Evolutionary conservation across 1,140 invertebrate species (phyloP), one percentile per base, ranked within the genome.

Genomic region (Leptoteleia sp.): DNA sequence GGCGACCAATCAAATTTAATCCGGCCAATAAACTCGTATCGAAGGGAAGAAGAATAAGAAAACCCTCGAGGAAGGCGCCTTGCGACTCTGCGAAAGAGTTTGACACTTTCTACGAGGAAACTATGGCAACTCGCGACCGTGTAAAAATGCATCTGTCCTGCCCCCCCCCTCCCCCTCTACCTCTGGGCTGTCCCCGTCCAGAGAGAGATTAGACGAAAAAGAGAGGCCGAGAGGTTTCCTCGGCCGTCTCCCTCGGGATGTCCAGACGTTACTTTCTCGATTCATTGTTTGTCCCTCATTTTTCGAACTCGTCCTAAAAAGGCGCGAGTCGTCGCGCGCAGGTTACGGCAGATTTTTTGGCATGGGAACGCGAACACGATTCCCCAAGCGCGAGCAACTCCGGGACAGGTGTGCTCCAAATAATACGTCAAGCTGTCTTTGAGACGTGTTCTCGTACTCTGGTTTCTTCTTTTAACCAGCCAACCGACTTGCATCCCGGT

Each of bases 341-440:
- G 52, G 55, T 76, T 68, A 67, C 42, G 43, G 19, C 22, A 54
- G 62, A 76, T 67, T 67, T 76, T 76, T 76, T 59, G 72, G 75
- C 62, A 82, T 80, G 81, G 82, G 83, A 84, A 85, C 73, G 29
- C 16, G 75, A 67, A 70, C 70, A 40, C 22, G 75, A 67, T 68
- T 65, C 12, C 43, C 8, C 45, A 6, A 25, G 52, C 52, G 45
- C 55, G 77, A 70, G 67, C 78, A 83, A 81, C 71, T 27, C 40
- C 42, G 76, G 84, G 84, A 85, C 84, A 85, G 84, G 84, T 85
- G 84, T 84, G 84, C 82, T 83, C 76, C 73, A 84, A 83, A 84
- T 85, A 84, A 79, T 79, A 76, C 82, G 76, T 57, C 48, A 48
- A 59, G 73, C 77, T 75, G 79, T 82, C 79, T 82, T 73, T 57